A percentile compares a stretch with the other conserved stretches of the same genome.
Conservation (phyloP, 2,797 vertebrate genomes). For the Avahi laniger region DNA sequence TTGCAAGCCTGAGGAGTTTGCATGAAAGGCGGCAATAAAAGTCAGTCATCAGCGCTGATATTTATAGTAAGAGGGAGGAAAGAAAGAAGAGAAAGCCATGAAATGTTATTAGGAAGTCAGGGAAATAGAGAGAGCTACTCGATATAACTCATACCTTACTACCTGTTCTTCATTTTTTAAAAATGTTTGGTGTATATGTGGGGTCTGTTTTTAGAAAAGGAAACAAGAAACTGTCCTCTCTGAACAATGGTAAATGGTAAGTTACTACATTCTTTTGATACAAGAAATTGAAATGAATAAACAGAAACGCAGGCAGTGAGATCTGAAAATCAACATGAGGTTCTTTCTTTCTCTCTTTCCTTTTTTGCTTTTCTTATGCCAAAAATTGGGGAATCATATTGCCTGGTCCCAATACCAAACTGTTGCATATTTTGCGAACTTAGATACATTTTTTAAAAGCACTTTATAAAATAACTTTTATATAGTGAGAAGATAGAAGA, state of each 20-base stretch:
- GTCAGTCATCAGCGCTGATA: constrained; percentile 63
- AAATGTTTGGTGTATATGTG: not conserved
- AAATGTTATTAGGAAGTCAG: constrained; percentile 55
- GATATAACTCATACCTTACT: constrained; percentile 15
- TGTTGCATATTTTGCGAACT: constrained; percentile 41
- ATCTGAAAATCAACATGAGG: constrained; percentile 8
- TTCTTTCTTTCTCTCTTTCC: not conserved
- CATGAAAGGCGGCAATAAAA: constrained; percentile 52
- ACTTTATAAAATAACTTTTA: constrained; percentile 35
- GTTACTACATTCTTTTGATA: constrained; percentile 37
- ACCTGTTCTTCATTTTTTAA: not conserved
- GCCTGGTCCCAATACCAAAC: constrained; percentile 1
- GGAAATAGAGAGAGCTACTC: constrained; percentile 13
- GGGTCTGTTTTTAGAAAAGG: constrained; percentile 33
- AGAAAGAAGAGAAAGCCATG: constrained; percentile 41
- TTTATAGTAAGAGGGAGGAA: constrained; percentile 52
- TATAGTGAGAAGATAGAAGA: constrained; percentile 23
- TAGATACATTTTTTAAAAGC: constrained; percentile 8
- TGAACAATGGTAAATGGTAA: not conserved
- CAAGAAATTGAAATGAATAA: constrained; percentile 47
- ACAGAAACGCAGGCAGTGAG: constrained; percentile 2
- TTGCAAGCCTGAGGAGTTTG: constrained; percentile 54
- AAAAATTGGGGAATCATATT: constrained; percentile 33
- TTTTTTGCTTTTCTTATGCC: not conserved
- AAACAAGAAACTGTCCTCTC: constrained; percentile 25